phyloP scores from a whole-genome alignment of 2,113 vertebrate species.

The Sus scrofa region T2T-Sscrofa CM000817.6:90442501-90443000 shows the following conservation, averaged over 20 bases:
- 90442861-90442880: background rate
- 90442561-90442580: fast-evolving
- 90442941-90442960: background rate
- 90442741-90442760: background rate
- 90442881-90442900: background rate
- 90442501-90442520: background rate
- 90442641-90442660: background rate
- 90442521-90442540: background rate
- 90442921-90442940: background rate
- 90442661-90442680: background rate
- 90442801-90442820: background rate
- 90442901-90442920: background rate
- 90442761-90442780: background rate
- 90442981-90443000: background rate
- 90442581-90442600: background rate
- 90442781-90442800: background rate
- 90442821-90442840: background rate
- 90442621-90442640: background rate
- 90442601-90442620: background rate
- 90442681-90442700: background rate
- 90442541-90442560: background rate
- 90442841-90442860: background rate
- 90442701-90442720: background rate
- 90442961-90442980: background rate
- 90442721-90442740: background rate